Evolutionary conservation across 2,113 vertebrate species (phyloP).

Genomic region (Heptranchias perlo): DNA sequence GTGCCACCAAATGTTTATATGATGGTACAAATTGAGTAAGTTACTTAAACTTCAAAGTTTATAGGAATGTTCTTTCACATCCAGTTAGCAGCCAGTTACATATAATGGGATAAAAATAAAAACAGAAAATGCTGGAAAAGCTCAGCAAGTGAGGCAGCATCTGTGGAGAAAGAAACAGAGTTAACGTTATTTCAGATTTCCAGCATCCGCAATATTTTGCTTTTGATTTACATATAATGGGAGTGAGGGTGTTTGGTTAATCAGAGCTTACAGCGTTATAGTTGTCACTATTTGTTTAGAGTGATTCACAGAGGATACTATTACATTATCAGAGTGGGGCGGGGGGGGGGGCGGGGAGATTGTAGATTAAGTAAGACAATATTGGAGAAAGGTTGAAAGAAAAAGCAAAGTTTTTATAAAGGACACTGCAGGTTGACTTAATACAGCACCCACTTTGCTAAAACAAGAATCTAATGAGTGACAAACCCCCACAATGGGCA

Average conservation of each 20-base stretch:
- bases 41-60: background rate
- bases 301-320: background rate
- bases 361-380: background rate
- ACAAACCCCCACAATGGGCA: background rate
- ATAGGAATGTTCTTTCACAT: background rate
- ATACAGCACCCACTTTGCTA: background rate
- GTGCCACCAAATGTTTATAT: background rate
- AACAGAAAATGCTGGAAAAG: too few relatives aligned
- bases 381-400: background rate
- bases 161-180: too few relatives aligned
- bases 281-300: background rate
- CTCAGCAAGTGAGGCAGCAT: too few relatives aligned
- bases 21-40: background rate
- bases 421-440: background rate
- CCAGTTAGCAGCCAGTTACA: background rate
- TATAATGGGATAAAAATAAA: background rate
- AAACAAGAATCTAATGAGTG: background rate
- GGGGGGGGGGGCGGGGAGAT: background rate
- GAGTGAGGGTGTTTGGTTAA: background rate
- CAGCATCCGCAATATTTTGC: too few relatives aligned
- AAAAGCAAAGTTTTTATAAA: background rate
- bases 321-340: background rate
- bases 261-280: background rate
- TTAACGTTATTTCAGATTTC: too few relatives aligned
- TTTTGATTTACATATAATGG: too few relatives aligned